A percentile compares a stretch with the other conserved stretches of the same genome.
These are phyloP conservation scores for Podarcis raffonei DNA, from an alignment of 2,113 vertebrate genomes.

Conservation along the genomic window DNA sequence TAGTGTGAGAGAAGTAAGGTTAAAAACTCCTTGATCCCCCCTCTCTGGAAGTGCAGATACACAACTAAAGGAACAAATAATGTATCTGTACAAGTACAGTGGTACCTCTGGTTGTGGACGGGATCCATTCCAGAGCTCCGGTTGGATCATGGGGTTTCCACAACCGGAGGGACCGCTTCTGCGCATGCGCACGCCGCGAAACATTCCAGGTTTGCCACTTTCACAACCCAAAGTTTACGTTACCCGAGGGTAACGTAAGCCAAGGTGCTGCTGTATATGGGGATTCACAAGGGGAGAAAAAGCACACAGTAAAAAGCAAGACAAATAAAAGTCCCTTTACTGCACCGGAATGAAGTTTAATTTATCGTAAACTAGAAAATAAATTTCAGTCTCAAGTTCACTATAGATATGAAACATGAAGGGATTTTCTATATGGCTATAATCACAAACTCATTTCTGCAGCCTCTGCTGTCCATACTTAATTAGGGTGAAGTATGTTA, in stretches of 20 bases:
- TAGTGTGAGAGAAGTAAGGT: not conserved
- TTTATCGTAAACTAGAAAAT: slow-evolving; percentile 67
- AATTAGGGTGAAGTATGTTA: slow-evolving; percentile 74
- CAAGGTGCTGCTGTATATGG: too few species aligned
- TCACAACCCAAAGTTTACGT: too few species aligned
- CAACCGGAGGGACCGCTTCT: too few species aligned
- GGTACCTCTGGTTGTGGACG: too few species aligned
- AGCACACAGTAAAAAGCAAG: slow-evolving; percentile 38
- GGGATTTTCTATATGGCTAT: slow-evolving; percentile 56
- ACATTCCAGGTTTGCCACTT: too few species aligned
- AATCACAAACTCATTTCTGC: slow-evolving; percentile 68
- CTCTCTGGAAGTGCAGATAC: not conserved
- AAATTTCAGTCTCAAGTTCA: slow-evolving; percentile 53
- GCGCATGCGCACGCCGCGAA: too few species aligned
- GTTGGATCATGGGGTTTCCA: too few species aligned
- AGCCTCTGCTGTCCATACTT: slow-evolving; percentile 64
- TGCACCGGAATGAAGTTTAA: slow-evolving; percentile 31
- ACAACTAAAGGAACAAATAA: not conserved
- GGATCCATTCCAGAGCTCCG: too few species aligned
- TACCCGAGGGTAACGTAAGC: too few species aligned
- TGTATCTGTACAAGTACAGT: not conserved
- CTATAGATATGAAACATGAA: slow-evolving; percentile 61
- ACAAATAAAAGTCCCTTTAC: slow-evolving; percentile 47
- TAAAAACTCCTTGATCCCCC: not conserved
- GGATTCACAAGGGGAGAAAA: not conserved